Evolutionary conservation across 2,888 invertebrate species (phyloP).

Genomic region (Mystacides longicornis): DNA sequence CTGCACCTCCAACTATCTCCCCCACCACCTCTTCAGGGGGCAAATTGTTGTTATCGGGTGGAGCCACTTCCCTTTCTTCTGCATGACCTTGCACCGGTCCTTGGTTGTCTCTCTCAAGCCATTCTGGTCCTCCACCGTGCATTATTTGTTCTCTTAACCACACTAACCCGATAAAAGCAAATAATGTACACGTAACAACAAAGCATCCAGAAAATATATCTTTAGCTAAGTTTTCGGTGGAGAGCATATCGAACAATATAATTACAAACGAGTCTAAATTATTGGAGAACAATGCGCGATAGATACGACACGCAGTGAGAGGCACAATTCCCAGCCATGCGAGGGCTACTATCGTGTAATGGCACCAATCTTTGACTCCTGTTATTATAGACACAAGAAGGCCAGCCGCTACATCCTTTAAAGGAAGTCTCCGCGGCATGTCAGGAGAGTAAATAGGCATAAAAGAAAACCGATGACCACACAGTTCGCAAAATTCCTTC

Average conservation of each 20-base stretch:
- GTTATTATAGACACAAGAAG: constrained; percentile 81
- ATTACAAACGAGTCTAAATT: constrained; percentile 80
- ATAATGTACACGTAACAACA: constrained; percentile 91
- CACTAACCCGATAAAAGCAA: constrained; percentile 93
- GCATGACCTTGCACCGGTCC: constrained; percentile 46
- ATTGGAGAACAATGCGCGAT: constrained; percentile 86
- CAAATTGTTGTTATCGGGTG: constrained; percentile 46
- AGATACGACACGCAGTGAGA: constrained; percentile 91
- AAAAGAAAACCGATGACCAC: constrained; percentile 95
- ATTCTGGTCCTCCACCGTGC: constrained; percentile 95
- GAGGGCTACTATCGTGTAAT: constrained; percentile 92
- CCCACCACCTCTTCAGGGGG: constrained; percentile 32
- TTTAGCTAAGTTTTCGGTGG: constrained; percentile 84
- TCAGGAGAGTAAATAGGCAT: constrained; percentile 99
- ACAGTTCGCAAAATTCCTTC: constrained; percentile 97
- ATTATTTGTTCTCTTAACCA: constrained; percentile 98
- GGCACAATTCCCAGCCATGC: constrained; percentile 98
- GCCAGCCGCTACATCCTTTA: constrained; percentile 88
- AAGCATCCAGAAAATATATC: constrained; percentile 96
- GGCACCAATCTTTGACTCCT: constrained; percentile 94
- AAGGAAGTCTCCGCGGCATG: constrained; percentile 95
- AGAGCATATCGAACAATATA: constrained; percentile 85
- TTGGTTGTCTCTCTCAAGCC: constrained; percentile 72
- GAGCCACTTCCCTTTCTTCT: constrained; percentile 31
- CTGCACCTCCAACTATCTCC: constrained; percentile 29